These are phyloP conservation scores for Tetanocera ferruginea DNA, from an alignment of 2,888 invertebrate species.

Conservation along the genomic window DNA sequence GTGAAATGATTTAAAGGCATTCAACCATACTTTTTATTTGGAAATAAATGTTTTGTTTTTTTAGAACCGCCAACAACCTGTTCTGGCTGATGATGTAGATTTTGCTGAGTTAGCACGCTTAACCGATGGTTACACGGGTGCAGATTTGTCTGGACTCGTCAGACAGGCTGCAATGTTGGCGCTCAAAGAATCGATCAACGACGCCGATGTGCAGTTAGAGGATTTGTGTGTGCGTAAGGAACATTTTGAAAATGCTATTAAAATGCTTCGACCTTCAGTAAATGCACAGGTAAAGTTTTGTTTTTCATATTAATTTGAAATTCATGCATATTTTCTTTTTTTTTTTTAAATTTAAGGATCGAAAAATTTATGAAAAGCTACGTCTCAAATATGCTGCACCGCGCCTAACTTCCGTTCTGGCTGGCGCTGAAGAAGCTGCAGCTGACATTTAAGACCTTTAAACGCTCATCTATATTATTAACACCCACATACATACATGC, in stretches of 20 bases:
- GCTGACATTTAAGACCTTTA: not conserved
- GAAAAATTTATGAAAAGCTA: conserved; percentile 82
- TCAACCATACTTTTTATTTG: not conserved
- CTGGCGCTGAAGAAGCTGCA: not conserved
- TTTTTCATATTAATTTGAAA: not conserved
- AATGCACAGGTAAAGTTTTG: conserved; percentile 74
- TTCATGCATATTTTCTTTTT: conserved; percentile 31
- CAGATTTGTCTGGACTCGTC: conserved; percentile 91
- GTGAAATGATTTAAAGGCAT: conserved; percentile 67
- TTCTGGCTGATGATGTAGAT: conserved; percentile 81
- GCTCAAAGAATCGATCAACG: conserved; percentile 80
- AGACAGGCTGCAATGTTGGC: conserved; percentile 88
- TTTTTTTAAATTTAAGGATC: conserved; percentile 72
- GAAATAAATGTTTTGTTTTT: conserved; percentile 42
- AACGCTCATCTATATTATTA: not conserved
- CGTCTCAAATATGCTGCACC: conserved; percentile 75
- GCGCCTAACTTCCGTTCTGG: conserved; percentile 44
- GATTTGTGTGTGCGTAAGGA: conserved; percentile 76
- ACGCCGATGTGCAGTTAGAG: conserved; percentile 69
- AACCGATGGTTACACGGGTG: conserved; percentile 89
- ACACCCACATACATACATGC: conserved; percentile 6
- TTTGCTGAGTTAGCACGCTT: conserved; percentile 79
- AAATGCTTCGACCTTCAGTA: conserved; percentile 89
- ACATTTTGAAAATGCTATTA: conserved; percentile 84
- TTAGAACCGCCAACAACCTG: conserved; percentile 85